These are phyloP conservation scores for Chloroceryle inda DNA, from an alignment of 2,797 vertebrate genomes.

Conservation along the genomic window DNA sequence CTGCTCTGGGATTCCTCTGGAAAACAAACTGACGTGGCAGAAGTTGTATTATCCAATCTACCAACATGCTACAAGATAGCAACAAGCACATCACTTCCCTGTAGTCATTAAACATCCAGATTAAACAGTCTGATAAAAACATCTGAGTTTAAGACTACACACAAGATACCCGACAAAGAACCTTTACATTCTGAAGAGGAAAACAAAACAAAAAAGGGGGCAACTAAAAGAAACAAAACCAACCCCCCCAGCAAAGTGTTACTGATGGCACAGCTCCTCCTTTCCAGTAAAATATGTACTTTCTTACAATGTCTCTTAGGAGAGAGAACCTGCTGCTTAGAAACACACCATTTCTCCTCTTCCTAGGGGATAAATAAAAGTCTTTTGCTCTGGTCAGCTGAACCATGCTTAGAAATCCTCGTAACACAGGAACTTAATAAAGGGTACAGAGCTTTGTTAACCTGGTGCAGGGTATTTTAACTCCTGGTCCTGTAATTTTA, in stretches of 20 bases:
- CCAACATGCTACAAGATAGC: neutral
- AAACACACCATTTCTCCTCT: neutral
- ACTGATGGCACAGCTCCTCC: neutral
- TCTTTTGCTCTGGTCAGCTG: neutral
- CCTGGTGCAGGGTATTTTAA: neutral
- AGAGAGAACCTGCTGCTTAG: neutral
- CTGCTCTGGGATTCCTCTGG: neutral
- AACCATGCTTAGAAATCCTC: neutral
- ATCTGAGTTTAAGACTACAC: neutral
- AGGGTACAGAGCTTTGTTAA: neutral
- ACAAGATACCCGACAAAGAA: neutral
- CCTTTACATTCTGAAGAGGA: neutral
- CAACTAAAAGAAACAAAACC: neutral
- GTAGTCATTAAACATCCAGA: neutral
- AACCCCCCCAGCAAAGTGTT: neutral
- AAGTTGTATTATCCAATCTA: neutral
- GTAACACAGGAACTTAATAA: neutral
- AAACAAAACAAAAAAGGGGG: neutral
- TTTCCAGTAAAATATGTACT: neutral
- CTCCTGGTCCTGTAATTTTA: neutral
- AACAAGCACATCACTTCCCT: neutral
- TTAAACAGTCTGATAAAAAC: neutral
- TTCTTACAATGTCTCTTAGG: neutral
- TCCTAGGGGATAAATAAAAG: neutral
- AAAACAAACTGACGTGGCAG: neutral